A percentile compares a stretch with the other conserved stretches of the same genome.
phyloP scores from a whole-genome alignment of 2,888 invertebrate genomes.

The Pseudolycoriella hygida region DNA sequence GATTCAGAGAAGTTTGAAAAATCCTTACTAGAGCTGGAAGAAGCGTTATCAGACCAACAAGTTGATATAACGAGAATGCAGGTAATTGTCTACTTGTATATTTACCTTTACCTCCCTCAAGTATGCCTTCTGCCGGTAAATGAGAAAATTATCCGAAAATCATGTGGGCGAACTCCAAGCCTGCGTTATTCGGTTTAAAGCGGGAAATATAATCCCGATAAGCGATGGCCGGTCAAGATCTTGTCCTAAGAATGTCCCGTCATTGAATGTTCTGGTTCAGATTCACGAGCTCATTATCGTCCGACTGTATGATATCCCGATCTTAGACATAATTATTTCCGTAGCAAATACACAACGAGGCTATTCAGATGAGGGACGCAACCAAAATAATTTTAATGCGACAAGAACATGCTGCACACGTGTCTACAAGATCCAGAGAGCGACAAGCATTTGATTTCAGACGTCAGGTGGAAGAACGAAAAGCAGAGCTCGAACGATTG shows the following conservation, averaged over 20 bases:
- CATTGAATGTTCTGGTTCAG: too few species aligned
- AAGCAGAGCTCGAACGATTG: conserved; percentile 53
- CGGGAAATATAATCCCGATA: too few species aligned
- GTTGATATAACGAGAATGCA: conserved; percentile 58
- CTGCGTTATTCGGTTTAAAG: too few species aligned
- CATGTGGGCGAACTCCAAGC: too few species aligned
- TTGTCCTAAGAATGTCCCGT: too few species aligned
- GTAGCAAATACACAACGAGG: conserved; percentile 55
- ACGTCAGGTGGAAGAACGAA: conserved; percentile 50
- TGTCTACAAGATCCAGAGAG: conserved; percentile 46
- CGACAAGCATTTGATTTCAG: conserved; percentile 43
- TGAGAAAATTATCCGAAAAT: too few species aligned
- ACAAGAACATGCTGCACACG: conserved; percentile 51
- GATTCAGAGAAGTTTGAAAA: conserved; percentile 59
- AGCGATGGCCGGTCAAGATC: too few species aligned
- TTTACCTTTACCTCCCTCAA: background rate
- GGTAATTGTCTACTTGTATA: conserved; percentile 29
- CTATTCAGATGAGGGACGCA: conserved; percentile 48
- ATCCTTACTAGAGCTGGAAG: conserved; percentile 49
- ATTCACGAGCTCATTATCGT: too few species aligned
- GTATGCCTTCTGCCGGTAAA: background rate
- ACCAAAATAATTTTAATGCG: conserved; percentile 49
- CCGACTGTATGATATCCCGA: too few species aligned
- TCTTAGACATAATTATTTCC: too few species aligned
- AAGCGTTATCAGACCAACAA: conserved; percentile 45